Evolutionary conservation across 2,888 invertebrate species (phyloP).

Genomic region (Polydrusus tereticollis): DNA sequence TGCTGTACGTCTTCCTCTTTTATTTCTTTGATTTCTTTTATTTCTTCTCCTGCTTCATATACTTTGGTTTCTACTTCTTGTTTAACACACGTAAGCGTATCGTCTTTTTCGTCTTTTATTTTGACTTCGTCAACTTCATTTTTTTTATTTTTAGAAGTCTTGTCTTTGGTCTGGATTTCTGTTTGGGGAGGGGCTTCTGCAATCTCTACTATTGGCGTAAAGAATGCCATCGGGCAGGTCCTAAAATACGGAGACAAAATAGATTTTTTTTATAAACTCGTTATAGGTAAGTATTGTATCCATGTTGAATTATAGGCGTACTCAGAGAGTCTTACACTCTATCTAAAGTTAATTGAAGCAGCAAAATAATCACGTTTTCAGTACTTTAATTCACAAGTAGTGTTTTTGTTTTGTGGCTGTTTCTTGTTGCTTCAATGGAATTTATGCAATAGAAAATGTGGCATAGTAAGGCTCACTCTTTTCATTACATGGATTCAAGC

Average conservation of each 20-base stretch:
- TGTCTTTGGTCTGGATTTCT: conserved; percentile 21
- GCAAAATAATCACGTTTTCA: too few species aligned
- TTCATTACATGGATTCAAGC: too few species aligned
- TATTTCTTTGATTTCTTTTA: conserved; percentile 27
- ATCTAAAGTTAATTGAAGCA: too few species aligned
- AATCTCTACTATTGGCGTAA: conserved; percentile 62
- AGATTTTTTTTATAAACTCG: too few species aligned
- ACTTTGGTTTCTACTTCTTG: conserved; percentile 5
- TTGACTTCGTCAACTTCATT: conserved; percentile 42
- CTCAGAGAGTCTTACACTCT: background rate
- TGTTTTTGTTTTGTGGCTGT: too few species aligned
- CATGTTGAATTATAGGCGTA: background rate
- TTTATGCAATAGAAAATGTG: too few species aligned
- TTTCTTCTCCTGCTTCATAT: conserved; percentile 26
- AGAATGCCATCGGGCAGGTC: conserved; percentile 58
- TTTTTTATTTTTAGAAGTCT: conserved; percentile 6
- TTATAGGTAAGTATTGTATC: background rate
- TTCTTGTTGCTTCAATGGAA: too few species aligned
- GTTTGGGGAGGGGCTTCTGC: conserved; percentile 54
- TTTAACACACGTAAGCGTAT: background rate
- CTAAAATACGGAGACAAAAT: conserved; percentile 53
- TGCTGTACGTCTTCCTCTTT: conserved; percentile 29
- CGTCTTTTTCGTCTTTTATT: conserved; percentile 50
- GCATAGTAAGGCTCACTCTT: too few species aligned
- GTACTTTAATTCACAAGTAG: too few species aligned